Evolutionary conservation across 2,888 invertebrate species (phyloP).

Genomic region (Abrostola tripartita): DNA sequence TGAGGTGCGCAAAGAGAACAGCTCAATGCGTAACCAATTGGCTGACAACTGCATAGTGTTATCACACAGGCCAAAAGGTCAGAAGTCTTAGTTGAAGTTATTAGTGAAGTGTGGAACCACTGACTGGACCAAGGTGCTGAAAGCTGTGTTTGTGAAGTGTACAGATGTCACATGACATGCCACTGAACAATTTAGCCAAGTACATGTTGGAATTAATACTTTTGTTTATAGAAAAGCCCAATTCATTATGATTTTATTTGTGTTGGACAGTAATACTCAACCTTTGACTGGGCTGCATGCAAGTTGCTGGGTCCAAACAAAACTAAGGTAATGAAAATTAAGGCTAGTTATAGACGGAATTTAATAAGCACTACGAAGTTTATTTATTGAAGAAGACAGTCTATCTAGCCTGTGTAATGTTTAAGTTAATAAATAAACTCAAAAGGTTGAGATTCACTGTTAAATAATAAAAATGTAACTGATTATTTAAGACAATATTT

Average conservation of each 20-base stretch:
- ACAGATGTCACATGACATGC: constrained; percentile 16
- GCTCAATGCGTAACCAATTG: constrained; percentile 90
- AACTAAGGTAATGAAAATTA: background rate
- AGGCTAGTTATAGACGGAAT: background rate
- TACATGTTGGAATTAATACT: constrained; percentile 50
- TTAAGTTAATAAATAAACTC: background rate
- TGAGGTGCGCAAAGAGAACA: constrained; percentile 93
- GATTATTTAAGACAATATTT: constrained; percentile 6
- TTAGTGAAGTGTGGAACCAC: constrained; percentile 54
- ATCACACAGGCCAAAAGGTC: constrained; percentile 72
- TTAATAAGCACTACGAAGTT: background rate
- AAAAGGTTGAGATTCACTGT: constrained; percentile 1
- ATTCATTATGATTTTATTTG: constrained; percentile 22
- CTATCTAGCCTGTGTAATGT: background rate
- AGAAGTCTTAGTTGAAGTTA: constrained; percentile 75
- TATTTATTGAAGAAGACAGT: background rate
- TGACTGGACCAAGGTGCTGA: constrained; percentile 66
- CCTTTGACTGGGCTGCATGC: constrained; percentile 3
- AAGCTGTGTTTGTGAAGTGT: constrained; percentile 59
- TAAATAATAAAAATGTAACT: background rate
- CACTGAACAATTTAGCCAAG: constrained; percentile 38
- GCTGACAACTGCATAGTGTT: constrained; percentile 90
- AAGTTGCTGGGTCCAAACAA: background rate
- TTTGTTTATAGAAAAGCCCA: constrained; percentile 14
- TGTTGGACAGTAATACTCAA: constrained; percentile 20